A percentile compares a stretch with the other conserved stretches of the same genome.
These are phyloP conservation scores for Adelosebastes latens DNA, from an alignment of 2,797 vertebrate genomes.

Conservation along the genomic window DNA sequence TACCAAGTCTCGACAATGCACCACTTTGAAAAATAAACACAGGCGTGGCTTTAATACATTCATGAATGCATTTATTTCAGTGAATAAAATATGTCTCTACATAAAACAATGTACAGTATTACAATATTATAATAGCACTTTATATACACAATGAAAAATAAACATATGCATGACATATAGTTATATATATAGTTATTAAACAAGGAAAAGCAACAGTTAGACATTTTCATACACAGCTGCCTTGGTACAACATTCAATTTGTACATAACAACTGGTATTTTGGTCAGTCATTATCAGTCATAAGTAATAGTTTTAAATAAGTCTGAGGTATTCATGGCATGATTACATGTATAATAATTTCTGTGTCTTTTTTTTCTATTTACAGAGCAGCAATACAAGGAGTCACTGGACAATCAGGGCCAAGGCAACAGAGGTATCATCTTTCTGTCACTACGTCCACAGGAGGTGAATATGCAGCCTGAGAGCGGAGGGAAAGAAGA, in stretches of 20 bases:
- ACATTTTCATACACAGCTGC: constrained; percentile 72
- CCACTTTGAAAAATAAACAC: background rate
- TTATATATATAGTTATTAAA: constrained; percentile 33
- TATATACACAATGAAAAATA: constrained; percentile 70
- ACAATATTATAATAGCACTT: constrained; percentile 49
- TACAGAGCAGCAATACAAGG: constrained; percentile 81
- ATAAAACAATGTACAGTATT: constrained; percentile 67
- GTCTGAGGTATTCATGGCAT: constrained; percentile 75
- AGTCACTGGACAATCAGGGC: constrained; percentile 62
- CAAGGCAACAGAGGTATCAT: constrained; percentile 49
- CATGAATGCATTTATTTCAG: constrained; percentile 56
- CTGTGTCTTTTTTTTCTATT: constrained; percentile 56
- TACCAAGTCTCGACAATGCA: background rate
- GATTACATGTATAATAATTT: constrained; percentile 56
- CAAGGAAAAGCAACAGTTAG: constrained; percentile 32
- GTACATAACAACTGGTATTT: constrained; percentile 64
- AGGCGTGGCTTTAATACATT: constrained; percentile 4
- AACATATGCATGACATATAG: constrained; percentile 6
- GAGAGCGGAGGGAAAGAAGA: background rate
- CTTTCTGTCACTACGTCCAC: constrained; percentile 35
- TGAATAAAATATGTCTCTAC: constrained; percentile 75
- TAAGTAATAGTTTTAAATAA: constrained; percentile 70
- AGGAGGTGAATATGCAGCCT: constrained; percentile 46
- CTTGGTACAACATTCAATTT: constrained; percentile 66
- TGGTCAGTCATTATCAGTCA: constrained; percentile 68